phyloP scores from a whole-genome alignment of 2,113 vertebrate species.

The Tonatia bakeri region DNA sequence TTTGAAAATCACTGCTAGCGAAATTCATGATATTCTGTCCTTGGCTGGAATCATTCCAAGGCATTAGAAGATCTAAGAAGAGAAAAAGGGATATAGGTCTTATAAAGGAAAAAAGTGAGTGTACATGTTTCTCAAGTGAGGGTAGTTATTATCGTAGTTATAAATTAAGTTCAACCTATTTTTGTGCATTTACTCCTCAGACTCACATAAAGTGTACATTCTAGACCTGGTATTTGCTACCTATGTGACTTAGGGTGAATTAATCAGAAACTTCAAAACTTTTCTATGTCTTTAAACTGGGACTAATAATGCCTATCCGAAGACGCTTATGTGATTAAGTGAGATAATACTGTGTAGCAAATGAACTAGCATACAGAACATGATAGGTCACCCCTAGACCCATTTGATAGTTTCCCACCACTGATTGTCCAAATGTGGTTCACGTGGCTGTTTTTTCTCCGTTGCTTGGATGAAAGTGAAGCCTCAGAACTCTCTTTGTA shows the following conservation, averaged over 20 bases:
- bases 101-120: neutral
- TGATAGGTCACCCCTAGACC: too few relatives aligned
- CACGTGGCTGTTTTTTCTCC: neutral
- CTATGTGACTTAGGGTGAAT: neutral
- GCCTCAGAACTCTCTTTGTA: neutral
- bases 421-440: neutral
- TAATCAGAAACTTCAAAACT: neutral
- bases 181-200: neutral
- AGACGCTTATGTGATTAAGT: neutral
- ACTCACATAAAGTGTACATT: neutral
- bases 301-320: neutral
- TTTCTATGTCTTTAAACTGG: neutral
- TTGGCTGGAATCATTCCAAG: neutral
- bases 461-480: neutral
- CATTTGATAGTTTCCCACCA: neutral
- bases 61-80: neutral
- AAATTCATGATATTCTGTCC: neutral
- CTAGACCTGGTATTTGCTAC: neutral
- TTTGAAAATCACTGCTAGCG: neutral
- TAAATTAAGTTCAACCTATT: neutral
- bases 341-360: neutral
- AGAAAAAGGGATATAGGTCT: neutral
- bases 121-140: neutral
- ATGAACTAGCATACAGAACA: neutral
- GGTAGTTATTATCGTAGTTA: neutral